Conservation (phyloP, 30 jellyfish, hydroid and myxozoan species). For the Clytia hemisphaerica region DNA sequence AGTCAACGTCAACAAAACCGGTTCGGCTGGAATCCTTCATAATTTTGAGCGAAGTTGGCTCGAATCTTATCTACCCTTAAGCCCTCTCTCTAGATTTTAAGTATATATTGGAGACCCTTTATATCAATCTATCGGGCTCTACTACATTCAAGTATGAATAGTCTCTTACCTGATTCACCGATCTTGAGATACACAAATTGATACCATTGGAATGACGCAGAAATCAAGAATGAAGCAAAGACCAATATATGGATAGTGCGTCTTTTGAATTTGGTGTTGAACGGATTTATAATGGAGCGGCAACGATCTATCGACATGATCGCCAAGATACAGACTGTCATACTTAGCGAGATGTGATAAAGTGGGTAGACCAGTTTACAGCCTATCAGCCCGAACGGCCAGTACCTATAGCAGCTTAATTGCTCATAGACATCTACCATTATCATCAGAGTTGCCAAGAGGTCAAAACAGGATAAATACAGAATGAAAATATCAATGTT, state of each 20-base stretch:
- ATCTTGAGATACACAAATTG: no score
- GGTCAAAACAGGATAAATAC: slow-evolving; percentile 21
- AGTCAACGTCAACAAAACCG: no score
- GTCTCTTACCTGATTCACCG: no score
- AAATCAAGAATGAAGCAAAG: slow-evolving; percentile 6
- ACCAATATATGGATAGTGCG: slow-evolving; percentile 32
- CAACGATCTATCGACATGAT: slow-evolving; percentile 44
- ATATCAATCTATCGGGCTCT: no score
- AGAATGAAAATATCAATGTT: slow-evolving; percentile 22
- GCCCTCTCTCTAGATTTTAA: no score
- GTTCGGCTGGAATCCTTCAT: no score
- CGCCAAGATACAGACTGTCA: slow-evolving; percentile 31
- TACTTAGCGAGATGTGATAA: slow-evolving; percentile 19
- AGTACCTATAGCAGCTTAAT: slow-evolving; percentile 14
- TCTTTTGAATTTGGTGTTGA: slow-evolving; percentile 14
- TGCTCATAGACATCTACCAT: slow-evolving; percentile 28
- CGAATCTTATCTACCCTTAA: no score
- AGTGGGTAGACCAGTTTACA: slow-evolving; percentile 27
- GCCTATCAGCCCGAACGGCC: slow-evolving; percentile 42
- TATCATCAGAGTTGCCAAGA: slow-evolving; percentile 35
- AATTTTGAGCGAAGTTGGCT: no score
- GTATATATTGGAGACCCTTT: no score
- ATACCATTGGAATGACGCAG: slow-evolving; percentile 19
- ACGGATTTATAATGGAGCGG: slow-evolving; percentile 29
- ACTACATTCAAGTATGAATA: no score